Conservation (phyloP, 2,113 vertebrate species). For the Vulpes vulpes region DNA sequence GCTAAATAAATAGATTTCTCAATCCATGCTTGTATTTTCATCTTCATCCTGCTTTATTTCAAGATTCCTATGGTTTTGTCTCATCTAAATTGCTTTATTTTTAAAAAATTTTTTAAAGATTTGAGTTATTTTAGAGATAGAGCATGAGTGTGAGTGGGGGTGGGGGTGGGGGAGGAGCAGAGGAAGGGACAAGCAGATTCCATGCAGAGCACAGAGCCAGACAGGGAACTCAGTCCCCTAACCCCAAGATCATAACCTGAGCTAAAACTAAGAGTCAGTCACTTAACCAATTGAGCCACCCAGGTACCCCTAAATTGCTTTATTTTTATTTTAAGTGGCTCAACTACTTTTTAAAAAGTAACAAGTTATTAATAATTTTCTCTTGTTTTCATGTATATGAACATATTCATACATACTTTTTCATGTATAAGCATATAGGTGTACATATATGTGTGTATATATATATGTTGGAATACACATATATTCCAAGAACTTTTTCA, state of each 20-base stretch:
- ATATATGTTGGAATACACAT: background rate
- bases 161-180: background rate
- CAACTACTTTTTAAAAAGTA: background rate
- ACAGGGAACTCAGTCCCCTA: background rate
- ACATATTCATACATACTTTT: background rate
- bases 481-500: background rate
- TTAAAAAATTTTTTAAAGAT: background rate
- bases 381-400: background rate
- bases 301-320: background rate
- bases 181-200: background rate
- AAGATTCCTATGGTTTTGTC: background rate
- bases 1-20: background rate
- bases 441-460: background rate
- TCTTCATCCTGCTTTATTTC: background rate
- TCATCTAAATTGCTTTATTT: background rate
- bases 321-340: background rate
- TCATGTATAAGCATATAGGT: background rate
- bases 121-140: background rate
- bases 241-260: background rate
- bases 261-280: background rate
- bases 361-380: background rate
- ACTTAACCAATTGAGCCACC: no score
- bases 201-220: background rate
- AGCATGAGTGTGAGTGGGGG: background rate
- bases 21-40: background rate